Evolutionary conservation across 2,888 invertebrate species (phyloP), one percentile per base, ranked within the genome.

Genomic region (Athrips mouffetella): DNA sequence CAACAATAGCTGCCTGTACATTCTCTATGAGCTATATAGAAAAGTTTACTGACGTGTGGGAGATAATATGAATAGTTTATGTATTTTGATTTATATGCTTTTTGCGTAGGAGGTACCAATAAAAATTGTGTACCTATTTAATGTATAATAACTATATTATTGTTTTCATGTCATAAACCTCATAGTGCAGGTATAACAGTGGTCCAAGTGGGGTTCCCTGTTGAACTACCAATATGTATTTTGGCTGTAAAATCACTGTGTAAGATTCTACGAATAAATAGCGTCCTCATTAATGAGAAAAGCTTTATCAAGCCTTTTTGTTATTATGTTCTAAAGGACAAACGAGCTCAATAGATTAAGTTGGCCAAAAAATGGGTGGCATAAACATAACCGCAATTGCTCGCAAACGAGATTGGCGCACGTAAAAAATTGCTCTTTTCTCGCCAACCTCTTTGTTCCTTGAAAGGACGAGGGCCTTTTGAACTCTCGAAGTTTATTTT

Each of bases 371-470:
- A 44, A 31, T 30, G 47, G 31, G 35, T 41, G 50, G 50, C 46
- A 62, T 58, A 59, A 61, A 55, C 59, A 60, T 59, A 60, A 62
- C 65, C 63, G 59, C 65, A 63, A 67, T 65, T 65, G 62, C 69
- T 64, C 65, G 55, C 54, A 70, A 75, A 73, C 65, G 63, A 70
- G 61, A 69, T 67, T 59, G 63, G 59, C 60, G 63, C 61, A 65
- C 65, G 68, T 70, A 76, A 80, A 76, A 69, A 79, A 78, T 67
- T 68, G 67, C 62, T 73, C 63, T 64, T 69, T 76, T 70, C 66
- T 69, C 64, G 65, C 60, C 59, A 70, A 70, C 62, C 60, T 56
- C 60, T 56, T 80, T 78, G 73, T 76, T 73, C 67, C 57, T 59
- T 57, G 66, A 69, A 66, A 60, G 59, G 63, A 71, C 63, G 70